Evolutionary conservation across 2,113 vertebrate species (phyloP).

Genomic region (Paramisgurnus dabryanus): DNA sequence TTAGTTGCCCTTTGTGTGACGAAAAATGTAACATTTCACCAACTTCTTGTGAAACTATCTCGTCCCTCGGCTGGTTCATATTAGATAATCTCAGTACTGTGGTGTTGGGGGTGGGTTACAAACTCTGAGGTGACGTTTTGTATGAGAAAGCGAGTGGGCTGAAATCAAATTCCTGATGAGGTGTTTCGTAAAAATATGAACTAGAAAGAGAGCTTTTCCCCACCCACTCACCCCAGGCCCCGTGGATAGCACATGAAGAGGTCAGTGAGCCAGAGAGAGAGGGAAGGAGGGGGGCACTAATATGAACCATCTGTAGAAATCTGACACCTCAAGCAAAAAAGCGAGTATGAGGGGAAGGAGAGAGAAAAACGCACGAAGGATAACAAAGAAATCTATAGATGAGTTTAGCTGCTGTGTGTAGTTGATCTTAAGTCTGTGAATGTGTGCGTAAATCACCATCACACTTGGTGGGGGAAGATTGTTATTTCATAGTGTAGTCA

Average conservation of each 20-base stretch:
- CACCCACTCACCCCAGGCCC: slow-evolving; percentile 55
- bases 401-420: slow-evolving; percentile 53
- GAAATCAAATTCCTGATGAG: slow-evolving; percentile 27
- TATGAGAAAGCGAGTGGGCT: not conserved
- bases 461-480: not conserved
- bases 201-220: slow-evolving; percentile 51
- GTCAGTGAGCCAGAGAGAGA: slow-evolving; percentile 66
- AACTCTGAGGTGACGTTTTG: slow-evolving; percentile 13
- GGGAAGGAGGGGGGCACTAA: slow-evolving; percentile 68
- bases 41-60: not conserved
- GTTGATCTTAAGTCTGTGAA: slow-evolving; percentile 1
- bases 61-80: not conserved
- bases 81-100: not conserved
- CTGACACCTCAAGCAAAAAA: slow-evolving; percentile 67
- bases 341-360: slow-evolving; percentile 35
- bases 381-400: slow-evolving; percentile 73
- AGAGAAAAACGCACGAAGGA: slow-evolving; percentile 52
- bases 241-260: slow-evolving; percentile 62
- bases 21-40: not conserved
- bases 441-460: not conserved
- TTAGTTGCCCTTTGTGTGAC: not conserved
- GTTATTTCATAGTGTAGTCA: not conserved
- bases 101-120: not conserved
- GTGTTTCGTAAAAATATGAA: slow-evolving; percentile 30
- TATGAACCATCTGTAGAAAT: slow-evolving; percentile 80